These are phyloP conservation scores for Galaxias olidus DNA, from an alignment of 2,797 vertebrate species.

Conservation along the genomic window DNA sequence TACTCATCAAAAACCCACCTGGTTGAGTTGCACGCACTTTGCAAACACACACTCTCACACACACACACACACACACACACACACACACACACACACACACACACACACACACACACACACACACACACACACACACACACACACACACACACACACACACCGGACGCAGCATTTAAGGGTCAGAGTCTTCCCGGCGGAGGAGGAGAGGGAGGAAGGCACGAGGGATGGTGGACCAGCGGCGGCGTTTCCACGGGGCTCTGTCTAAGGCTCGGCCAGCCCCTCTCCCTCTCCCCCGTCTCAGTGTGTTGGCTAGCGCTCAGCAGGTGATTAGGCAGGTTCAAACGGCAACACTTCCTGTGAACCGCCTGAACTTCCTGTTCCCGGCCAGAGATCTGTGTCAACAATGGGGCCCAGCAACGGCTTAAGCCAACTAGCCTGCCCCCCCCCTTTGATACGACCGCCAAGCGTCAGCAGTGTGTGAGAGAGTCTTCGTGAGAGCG, in stretches of 20 bases:
- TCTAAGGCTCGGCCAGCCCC: neutral
- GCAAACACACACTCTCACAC: constrained; percentile 1
- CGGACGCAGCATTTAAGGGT: constrained; percentile 7
- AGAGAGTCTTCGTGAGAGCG: constrained; percentile 22
- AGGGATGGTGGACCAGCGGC: constrained; percentile 1
- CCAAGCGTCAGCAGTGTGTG: neutral
- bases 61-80: constrained; percentile 7
- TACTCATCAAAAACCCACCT: constrained; percentile 44
- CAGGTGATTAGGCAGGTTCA: constrained; percentile 26
- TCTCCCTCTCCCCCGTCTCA: too few relatives aligned
- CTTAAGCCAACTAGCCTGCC: constrained; percentile 14
- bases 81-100: constrained; percentile 4
- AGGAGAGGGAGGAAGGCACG: constrained; percentile 4
- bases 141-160: constrained; percentile 14
- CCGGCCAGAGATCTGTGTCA: neutral
- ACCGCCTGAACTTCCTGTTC: constrained; percentile 19
- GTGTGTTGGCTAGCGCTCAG: neutral
- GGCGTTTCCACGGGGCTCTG: neutral
- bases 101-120: constrained; percentile 4
- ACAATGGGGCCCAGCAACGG: constrained; percentile 8
- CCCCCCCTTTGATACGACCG: neutral
- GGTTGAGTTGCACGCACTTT: constrained; percentile 14
- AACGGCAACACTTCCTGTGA: constrained; percentile 31
- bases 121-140: constrained; percentile 24
- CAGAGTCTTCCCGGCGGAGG: constrained; percentile 18